Base-by-base conservation (phyloP, 2,797 vertebrate species). In the Enteromius fasciolatus region DNA sequence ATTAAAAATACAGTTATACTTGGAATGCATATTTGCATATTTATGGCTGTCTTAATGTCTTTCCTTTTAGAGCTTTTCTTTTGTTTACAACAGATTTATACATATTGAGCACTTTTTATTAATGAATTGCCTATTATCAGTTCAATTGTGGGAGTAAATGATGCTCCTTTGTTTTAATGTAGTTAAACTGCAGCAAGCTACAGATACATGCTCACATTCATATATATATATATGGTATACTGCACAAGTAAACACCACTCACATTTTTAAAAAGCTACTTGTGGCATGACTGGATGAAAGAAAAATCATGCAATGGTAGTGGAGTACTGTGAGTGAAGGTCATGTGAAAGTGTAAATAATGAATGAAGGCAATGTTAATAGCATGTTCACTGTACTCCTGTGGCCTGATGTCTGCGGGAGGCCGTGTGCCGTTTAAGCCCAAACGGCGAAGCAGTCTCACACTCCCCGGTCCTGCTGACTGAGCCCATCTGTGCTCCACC, bases 401-500 rank as follows among this genome's bases (percentile, higher is more conserved):
- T 64, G 36, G 33, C 31, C 69, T 63, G 4, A 4, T 69, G 46
- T 41, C 64, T 28, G 50, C 33, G 2, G 57, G 50, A 86, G 75
- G 36, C 76, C 23, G 69, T 11, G 59, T 72, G 63, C 52, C 77
- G 48, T 88, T 88, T 86, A 86, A 81, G 72, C 81, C 73, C 87
- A 88, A 83, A 83, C 77, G 17, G 85, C 81, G 85, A 76, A 14
- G 36, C 44, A 84, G 83, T 88, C 84, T 85, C 83, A 81, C 74
- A 83, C 83, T 73, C 83, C 69, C 78, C n/a, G 31, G 82, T 85
- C 84, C 82, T 86, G 87, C 84, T 84, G 86, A 76, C 80, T 78
- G 28, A 78, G 82, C 69, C 86, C 87, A 88, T 88, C 87, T 88
- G 87, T 86, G 83, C 77, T 77, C 57, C 33, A 46, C 52, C 50